Percentiles rank a stretch among this genome's conserved stretches.
These are phyloP conservation scores for Lepilemur ruficaudatus DNA, from an alignment of 2,797 vertebrate species.

Conservation along the genomic window DNA sequence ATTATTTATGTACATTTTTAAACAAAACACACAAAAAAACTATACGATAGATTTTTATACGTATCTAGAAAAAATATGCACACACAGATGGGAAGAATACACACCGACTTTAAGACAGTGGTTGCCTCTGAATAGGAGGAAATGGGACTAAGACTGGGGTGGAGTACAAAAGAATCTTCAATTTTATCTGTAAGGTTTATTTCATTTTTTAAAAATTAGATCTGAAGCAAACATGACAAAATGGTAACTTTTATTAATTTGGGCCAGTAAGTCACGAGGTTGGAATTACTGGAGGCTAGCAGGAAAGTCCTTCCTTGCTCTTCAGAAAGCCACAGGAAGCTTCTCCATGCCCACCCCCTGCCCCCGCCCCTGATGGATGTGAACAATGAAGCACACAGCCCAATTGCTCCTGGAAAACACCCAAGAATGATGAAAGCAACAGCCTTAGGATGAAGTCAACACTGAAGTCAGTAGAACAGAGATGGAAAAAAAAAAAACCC, in stretches of 20 bases:
- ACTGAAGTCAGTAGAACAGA: not conserved
- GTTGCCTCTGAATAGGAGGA: not conserved
- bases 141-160: not conserved
- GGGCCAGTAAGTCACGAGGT: not conserved
- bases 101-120: not conserved
- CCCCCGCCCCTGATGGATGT: not conserved
- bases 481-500: slow-evolving; percentile 14
- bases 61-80: not conserved
- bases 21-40: not conserved
- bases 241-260: not conserved
- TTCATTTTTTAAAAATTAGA: not conserved
- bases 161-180: not conserved
- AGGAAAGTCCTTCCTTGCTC: slow-evolving; percentile 32
- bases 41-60: not conserved
- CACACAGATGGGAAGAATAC: not conserved
- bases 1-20: not conserved
- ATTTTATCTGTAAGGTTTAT: not conserved
- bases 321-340: slow-evolving; percentile 3
- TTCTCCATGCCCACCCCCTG: not conserved
- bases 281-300: not conserved
- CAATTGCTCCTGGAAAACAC: slow-evolving; percentile 22
- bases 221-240: not conserved
- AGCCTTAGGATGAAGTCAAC: slow-evolving; percentile 39
- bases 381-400: slow-evolving; percentile 16
- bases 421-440: slow-evolving; percentile 16